Base-by-base conservation (phyloP, 1,140 invertebrate species). In the Drosophila truncata region DNA sequence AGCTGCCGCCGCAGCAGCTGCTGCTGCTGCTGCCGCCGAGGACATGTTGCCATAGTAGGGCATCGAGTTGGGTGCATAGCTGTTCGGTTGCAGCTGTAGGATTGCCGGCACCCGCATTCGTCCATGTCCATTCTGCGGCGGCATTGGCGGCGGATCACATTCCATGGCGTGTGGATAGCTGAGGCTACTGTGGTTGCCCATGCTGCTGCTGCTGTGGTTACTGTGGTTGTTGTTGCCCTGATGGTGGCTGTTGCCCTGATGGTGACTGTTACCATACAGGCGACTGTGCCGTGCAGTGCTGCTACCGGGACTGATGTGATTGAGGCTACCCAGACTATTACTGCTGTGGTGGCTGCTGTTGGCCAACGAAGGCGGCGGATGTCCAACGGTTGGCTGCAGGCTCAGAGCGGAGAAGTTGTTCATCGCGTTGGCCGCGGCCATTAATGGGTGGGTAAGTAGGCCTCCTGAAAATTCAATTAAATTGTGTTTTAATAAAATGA, bases 91-190 rank as follows among this genome's bases (percentile, higher is more conserved):
- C 57, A 78, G 61, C 27, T 67, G 61, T 29, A 85, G 35, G 33
- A 82, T 59, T 29, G 69, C 39, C 35, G 62, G 87, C 37, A 79
- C 54, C 7, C 84, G 80, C 69, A 87, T 78, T 10, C 84, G 78
- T 20, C 71, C 81, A 6, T 80, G 80, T 6, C 62, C 69, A 3
- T 81, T 74, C 6, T 72, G 88, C 27, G 84, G 86, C 49, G 77
- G 74, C 84, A 75, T 69, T 37, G 73, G 70, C 57, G 92, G 91
- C 41, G 92, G 91, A 83, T 93, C 92, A 63, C 92, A 93, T 65
- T 93, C 92, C 92, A 93, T 93, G 61, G 91, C 88, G 63, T 88
- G 86, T 49, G 91, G 85, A 88, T 92, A 92, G 70, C 78, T 79
- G 64, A 64, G 69, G 62, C 61, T 85, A 63, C 49, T 55, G 59